Evolutionary conservation across 2,113 vertebrate genomes (phyloP).

Genomic region (Larimichthys crocea): DNA sequence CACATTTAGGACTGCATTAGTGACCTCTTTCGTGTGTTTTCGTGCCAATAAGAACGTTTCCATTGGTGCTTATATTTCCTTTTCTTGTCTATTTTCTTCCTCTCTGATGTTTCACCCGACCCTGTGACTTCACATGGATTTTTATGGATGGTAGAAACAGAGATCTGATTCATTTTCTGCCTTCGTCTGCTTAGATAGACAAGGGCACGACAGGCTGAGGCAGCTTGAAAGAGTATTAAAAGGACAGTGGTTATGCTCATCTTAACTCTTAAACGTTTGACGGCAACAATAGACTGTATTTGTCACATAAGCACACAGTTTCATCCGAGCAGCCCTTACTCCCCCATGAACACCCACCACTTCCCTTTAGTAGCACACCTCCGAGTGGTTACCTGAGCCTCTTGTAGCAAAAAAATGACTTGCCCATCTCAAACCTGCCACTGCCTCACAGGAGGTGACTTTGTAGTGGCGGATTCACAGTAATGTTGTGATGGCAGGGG

Average conservation of each 20-base stretch:
- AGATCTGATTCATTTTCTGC: slow-evolving; percentile 5
- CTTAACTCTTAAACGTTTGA: slow-evolving; percentile 20
- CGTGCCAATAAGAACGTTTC: background rate
- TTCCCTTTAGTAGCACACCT: slow-evolving; percentile 11
- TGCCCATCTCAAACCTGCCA: slow-evolving; percentile 50
- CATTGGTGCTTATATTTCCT: slow-evolving; percentile 1
- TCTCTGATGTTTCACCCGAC: background rate
- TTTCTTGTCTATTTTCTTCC: background rate
- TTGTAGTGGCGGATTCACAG: slow-evolving; percentile 31
- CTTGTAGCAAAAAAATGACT: slow-evolving; percentile 51
- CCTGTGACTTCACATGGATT: slow-evolving; percentile 9
- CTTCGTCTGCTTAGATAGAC: slow-evolving; percentile 7
- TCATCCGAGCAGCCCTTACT: background rate
- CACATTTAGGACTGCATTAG: slow-evolving; percentile 44
- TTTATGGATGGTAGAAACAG: slow-evolving; percentile 2
- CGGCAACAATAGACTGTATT: slow-evolving; percentile 30
- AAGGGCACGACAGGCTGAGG: slow-evolving; percentile 8
- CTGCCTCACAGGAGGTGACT: slow-evolving; percentile 48
- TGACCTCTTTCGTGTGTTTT: slow-evolving; percentile 34
- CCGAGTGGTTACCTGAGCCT: slow-evolving; percentile 36
- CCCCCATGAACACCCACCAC: background rate
- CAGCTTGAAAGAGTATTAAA: slow-evolving; percentile 5
- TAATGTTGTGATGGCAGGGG: slow-evolving; percentile 22
- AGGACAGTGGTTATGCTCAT: slow-evolving; percentile 7
- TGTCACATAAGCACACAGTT: slow-evolving; percentile 11